phyloP scores from a whole-genome alignment of 2,797 vertebrate species.

The Falco concolor region DNA sequence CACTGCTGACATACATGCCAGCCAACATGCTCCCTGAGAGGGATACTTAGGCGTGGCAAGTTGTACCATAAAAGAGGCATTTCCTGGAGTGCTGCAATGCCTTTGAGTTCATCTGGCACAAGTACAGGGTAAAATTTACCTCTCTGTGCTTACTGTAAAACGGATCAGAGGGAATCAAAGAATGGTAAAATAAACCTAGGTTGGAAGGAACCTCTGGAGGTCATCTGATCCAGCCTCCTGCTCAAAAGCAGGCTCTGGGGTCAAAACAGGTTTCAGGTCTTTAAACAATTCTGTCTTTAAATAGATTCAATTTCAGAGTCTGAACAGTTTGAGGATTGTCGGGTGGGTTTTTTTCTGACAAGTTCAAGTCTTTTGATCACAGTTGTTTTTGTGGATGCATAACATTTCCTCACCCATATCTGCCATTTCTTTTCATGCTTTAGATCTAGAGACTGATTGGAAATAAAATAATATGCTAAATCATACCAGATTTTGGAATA shows the following conservation, averaged over 20 bases:
- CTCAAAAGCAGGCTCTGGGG: neutral
- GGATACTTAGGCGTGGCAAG: rapidly evolving
- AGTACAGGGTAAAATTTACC: neutral
- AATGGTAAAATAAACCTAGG: neutral
- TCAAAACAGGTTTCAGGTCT: neutral
- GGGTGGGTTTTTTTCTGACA: neutral
- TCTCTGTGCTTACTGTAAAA: neutral
- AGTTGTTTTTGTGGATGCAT: neutral
- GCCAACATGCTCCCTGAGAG: rapidly evolving
- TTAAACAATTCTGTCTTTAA: neutral
- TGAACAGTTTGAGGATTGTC: neutral
- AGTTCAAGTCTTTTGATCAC: neutral
- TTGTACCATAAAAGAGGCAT: neutral
- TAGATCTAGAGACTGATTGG: neutral
- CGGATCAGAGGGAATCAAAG: neutral
- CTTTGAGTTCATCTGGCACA: neutral
- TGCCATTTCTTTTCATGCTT: neutral
- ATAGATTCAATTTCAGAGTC: neutral
- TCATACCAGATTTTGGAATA: neutral
- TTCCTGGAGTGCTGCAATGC: neutral
- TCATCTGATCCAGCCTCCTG: neutral
- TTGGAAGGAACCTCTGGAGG: neutral
- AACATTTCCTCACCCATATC: neutral
- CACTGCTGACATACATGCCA: neutral
- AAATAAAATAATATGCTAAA: neutral